A percentile compares a stretch with the other conserved stretches of the same genome.
phyloP scores from a whole-genome alignment of 1,140 invertebrate species.

The Drosophila pandora region DNA sequence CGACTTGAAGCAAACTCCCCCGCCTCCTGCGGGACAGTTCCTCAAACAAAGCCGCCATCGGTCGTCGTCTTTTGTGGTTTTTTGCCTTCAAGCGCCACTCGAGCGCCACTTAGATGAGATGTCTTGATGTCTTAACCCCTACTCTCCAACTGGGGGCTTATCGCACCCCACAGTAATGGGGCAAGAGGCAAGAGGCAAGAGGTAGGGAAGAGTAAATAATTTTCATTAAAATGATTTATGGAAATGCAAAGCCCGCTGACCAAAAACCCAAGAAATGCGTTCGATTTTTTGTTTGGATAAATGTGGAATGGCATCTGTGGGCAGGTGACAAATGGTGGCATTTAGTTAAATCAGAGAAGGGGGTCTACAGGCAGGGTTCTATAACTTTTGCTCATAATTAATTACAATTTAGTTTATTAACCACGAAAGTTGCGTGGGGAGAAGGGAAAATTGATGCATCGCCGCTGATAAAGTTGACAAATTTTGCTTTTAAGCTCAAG shows the following conservation, averaged over 20 bases:
- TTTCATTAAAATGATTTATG: slow-evolving; percentile 82
- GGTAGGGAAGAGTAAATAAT: slow-evolving; percentile 36
- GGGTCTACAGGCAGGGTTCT: slow-evolving; percentile 9
- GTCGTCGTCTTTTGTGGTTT: slow-evolving; percentile 20
- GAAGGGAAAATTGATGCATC: slow-evolving; percentile 59
- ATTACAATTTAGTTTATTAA: slow-evolving; percentile 80
- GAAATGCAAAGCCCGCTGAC: slow-evolving; percentile 76
- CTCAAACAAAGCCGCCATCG: slow-evolving; percentile 67
- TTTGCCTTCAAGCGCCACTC: slow-evolving; percentile 60
- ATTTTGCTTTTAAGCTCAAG: slow-evolving; percentile 57
- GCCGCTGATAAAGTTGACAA: slow-evolving; percentile 73
- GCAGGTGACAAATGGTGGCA: slow-evolving; percentile 66
- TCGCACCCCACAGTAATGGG: slow-evolving; percentile 20
- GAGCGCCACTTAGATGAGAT: slow-evolving; percentile 80
- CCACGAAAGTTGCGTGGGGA: slow-evolving; percentile 47
- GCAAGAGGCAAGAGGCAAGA: background rate
- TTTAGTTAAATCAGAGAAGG: slow-evolving; percentile 36
- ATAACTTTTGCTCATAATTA: slow-evolving; percentile 68
- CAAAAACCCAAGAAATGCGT: slow-evolving; percentile 50
- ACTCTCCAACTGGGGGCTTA: slow-evolving; percentile 13
- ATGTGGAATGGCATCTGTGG: slow-evolving; percentile 16
- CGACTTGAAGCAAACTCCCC: background rate
- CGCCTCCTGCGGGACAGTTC: slow-evolving; percentile 9
- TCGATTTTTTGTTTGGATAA: slow-evolving; percentile 13
- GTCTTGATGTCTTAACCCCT: slow-evolving; percentile 63